A percentile compares a stretch with the other conserved stretches of the same genome.
phyloP scores from a whole-genome alignment of 2,113 vertebrate species.

The Pavo muticus region DNA sequence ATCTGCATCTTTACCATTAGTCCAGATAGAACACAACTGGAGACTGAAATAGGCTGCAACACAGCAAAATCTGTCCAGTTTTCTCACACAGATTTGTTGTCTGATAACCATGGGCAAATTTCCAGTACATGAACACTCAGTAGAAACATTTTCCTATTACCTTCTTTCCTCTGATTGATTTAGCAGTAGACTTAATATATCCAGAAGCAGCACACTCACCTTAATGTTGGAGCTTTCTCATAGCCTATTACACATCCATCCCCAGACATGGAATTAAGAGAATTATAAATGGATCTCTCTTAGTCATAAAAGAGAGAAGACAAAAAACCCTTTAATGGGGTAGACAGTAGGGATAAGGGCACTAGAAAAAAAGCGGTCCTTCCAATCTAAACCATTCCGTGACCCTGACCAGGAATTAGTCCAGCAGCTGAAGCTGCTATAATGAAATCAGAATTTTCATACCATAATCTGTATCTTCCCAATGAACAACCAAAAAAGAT shows the following conservation, averaged over 20 bases:
- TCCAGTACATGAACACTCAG: not conserved
- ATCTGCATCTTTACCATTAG: not conserved
- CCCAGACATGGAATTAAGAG: not conserved
- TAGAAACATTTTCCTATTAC: not conserved
- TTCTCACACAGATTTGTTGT: not conserved
- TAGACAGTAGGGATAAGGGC: not conserved
- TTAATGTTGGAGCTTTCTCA: not conserved
- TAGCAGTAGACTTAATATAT: not conserved
- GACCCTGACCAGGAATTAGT: not conserved
- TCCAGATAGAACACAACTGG: not conserved
- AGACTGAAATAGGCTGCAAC: not conserved
- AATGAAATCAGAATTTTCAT: not conserved
- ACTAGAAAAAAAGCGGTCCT: not conserved
- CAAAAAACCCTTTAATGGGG: not conserved
- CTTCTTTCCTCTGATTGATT: not conserved
- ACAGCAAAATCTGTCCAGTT: not conserved
- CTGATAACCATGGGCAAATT: not conserved
- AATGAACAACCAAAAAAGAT: not conserved
- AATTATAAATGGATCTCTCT: not conserved
- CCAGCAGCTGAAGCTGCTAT: not conserved
- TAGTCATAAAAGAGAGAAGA: not conserved
- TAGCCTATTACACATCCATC: not conserved
- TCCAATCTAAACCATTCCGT: not conserved
- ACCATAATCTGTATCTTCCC: accelerated
- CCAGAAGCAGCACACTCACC: not conserved